Evolutionary conservation across 2,888 invertebrate genomes (phyloP), one percentile per base, ranked within the genome.

Genomic region (Therioaphis trifolii): DNA sequence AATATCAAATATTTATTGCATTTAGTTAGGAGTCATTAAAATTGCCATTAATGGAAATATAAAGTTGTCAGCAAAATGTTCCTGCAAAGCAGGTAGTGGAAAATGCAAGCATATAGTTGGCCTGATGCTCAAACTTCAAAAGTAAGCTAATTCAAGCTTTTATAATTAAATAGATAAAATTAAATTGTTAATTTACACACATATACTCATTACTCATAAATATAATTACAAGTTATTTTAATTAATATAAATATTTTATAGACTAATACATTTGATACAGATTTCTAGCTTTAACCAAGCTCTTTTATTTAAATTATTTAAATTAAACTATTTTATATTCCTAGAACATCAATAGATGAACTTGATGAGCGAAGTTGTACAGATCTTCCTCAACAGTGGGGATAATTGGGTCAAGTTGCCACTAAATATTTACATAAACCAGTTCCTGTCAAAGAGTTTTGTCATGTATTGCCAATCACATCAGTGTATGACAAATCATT

Each of bases 91-190:
- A 55, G 55, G 55, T 55, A 55, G 55, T 21, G 63, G 63, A 4
- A 63, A 63, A 63, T 63, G 63, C 63, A 63, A 63, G 27, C 63
- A 63, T 27, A 35, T 63, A 14, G 35, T 63, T 29, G 63, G 63
- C 29, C 18, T 63, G 14, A n/a, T 66, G 35, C 66, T 66, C n/a
- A 66, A 35, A 66, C 66, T 66, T 35, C n/a, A 66, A 66, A 66
- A 66, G 66, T 66, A 66, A 66, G 58, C n/a, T n/a, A n/a, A n/a
- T n/a, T n/a, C n/a, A n/a, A n/a, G n/a, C n/a, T n/a, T n/a, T n/a
- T n/a, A n/a, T n/a, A 11, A 21, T 58, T 35, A 15, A 66, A 40
- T 66, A 18, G 15, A 27, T 35, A 29, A 29, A 29, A 29, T 29
- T 29, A 18, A 29, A 66, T 15, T 40, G 18, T 40, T 63, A 63